A percentile compares a stretch with the other conserved stretches of the same genome.
phyloP scores from a whole-genome alignment of 2,888 invertebrate species.

The Dendrolimus houi region DNA sequence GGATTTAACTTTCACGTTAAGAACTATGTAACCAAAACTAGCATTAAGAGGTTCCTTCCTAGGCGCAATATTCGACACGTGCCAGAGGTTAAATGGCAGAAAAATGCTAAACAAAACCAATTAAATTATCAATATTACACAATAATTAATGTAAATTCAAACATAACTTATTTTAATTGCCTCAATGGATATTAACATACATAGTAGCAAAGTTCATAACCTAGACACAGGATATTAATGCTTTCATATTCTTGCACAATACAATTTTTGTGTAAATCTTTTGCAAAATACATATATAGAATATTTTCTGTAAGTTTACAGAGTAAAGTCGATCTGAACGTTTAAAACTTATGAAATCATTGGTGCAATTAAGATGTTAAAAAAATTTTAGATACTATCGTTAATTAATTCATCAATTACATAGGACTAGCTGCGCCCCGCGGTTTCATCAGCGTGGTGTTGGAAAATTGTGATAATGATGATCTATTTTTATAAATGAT shows the following conservation, averaged over 20 bases:
- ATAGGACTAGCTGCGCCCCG: no score
- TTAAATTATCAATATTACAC: neutral
- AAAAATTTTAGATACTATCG: no score
- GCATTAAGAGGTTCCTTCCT: no score
- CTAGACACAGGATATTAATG: neutral
- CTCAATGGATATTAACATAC: neutral
- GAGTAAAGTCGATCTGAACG: neutral
- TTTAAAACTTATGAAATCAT: neutral
- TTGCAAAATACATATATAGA: neutral
- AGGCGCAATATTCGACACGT: neutral
- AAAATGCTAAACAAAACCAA: neutral
- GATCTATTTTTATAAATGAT: no score
- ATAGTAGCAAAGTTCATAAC: neutral
- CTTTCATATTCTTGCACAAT: neutral
- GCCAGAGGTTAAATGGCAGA: neutral
- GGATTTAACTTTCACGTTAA: no score
- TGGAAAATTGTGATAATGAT: no score
- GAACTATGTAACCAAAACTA: no score
- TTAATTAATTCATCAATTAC: no score
- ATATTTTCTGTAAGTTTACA: neutral
- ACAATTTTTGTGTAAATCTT: neutral
- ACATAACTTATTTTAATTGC: neutral
- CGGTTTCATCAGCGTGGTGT: no score
- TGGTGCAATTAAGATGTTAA: neutral
- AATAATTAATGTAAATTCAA: neutral